These are phyloP conservation scores for Chaetodon trifasciatus DNA, from an alignment of 2,797 vertebrate genomes.

Conservation along the genomic window DNA sequence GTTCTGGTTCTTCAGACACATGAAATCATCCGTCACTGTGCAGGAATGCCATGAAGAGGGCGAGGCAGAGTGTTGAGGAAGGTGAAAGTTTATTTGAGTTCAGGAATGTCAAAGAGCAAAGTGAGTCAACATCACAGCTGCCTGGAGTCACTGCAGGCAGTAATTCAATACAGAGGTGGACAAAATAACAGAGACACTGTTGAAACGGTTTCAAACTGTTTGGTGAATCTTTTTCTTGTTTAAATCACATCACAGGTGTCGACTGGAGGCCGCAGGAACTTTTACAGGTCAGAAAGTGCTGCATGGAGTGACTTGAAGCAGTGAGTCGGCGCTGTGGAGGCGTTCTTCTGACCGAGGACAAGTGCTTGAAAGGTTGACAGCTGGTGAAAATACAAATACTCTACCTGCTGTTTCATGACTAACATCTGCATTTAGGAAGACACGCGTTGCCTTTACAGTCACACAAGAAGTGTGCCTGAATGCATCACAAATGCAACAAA, in stretches of 20 bases:
- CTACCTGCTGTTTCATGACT: too few relatives aligned
- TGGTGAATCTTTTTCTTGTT: background rate
- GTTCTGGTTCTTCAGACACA: background rate
- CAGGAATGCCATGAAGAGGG: background rate
- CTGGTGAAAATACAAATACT: too few relatives aligned
- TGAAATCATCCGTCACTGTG: background rate
- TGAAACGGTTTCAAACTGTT: background rate
- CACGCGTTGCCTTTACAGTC: background rate
- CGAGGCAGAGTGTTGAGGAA: background rate
- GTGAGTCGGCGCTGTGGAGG: background rate
- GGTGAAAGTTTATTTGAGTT: constrained; percentile 29
- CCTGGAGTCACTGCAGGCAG: constrained; percentile 4
- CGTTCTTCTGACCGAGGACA: too few relatives aligned
- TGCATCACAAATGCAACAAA: background rate
- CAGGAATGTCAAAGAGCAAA: constrained; percentile 36
- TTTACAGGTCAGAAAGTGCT: background rate
- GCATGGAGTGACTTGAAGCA: too few relatives aligned
- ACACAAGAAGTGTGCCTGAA: background rate
- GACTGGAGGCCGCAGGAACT: background rate
- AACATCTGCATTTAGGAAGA: background rate
- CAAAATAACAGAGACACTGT: background rate
- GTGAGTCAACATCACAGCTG: constrained; percentile 23
- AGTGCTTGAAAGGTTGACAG: too few relatives aligned
- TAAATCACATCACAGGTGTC: background rate
- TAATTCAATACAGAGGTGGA: background rate